Evolutionary conservation across 1,140 invertebrate genomes (phyloP), one percentile per base, ranked within the genome.

Genomic region (Drosophila bipectinata): DNA sequence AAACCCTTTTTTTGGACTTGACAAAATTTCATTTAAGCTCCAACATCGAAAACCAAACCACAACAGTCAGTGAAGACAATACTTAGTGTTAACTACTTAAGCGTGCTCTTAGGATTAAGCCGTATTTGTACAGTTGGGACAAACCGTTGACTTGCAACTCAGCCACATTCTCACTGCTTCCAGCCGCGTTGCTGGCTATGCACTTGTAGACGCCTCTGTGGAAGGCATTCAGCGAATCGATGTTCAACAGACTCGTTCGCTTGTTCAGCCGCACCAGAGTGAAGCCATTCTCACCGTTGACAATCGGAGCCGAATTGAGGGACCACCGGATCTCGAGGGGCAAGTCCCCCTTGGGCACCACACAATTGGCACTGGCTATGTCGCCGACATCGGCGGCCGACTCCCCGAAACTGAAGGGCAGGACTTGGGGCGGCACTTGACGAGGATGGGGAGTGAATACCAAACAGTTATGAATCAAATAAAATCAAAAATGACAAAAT

Each of bases 91-190:
- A 64, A 21, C 28, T 47, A 69, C 1, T 68, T 66, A 69, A 84
- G 62, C 73, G 79, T 82, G 74, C 79, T 68, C 28, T 72, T 67
- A 47, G 15, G n/a, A 56, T 47, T 34, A 47, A 32, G 30, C 32
- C 30, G 30, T 77, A 34, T 28, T 37, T 49, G 34, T 1, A 34
- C 48, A 14, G n/a, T 24, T 10, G 7, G 39, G 57, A 85, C 90
- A 80, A 88, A 95, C 94, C 94, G 88, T 95, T 94, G 37, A 95
- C 93, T 76, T 93, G 91, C 54, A 95, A 89, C 74, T 92, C 83
- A 47, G 94, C 92, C 4, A 93, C 92, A 59, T 93, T 92, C 73
- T 92, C 92, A 41, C 92, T 84, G 56, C 79, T 80, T 8, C 94
- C 94, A 18, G 94, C 94, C 41, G 83, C 78, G 89, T 95, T 95